Conservation (phyloP, 2,888 invertebrate species). For the Hypolimnas misippus region DNA sequence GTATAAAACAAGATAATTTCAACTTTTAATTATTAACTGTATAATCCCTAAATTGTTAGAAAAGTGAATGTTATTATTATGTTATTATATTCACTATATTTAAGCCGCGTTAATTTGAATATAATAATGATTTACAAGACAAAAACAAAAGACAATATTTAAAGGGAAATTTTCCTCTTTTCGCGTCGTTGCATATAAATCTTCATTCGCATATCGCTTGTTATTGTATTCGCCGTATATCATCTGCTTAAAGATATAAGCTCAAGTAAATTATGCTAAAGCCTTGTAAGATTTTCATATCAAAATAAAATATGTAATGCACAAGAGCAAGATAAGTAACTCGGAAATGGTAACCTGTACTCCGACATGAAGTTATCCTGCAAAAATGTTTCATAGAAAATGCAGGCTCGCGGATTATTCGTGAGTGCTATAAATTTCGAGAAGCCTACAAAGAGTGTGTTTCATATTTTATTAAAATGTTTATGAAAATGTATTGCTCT, state of each 20-base stretch:
- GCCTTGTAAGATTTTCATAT: slow-evolving; percentile 2
- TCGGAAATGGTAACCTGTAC: slow-evolving; percentile 15
- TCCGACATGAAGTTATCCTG: slow-evolving; percentile 17
- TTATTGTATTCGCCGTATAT: not conserved
- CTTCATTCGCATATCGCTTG: not conserved
- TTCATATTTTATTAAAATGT: slow-evolving; percentile 12
- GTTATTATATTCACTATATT: too few relatives aligned
- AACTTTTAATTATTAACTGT: too few relatives aligned
- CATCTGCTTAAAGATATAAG: not conserved
- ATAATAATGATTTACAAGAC: too few relatives aligned
- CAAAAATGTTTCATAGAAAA: slow-evolving; percentile 27
- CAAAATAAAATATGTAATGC: slow-evolving; percentile 5
- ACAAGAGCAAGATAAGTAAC: slow-evolving; percentile 9
- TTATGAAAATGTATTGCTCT: not conserved
- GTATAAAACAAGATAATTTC: too few relatives aligned
- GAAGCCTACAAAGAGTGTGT: slow-evolving; percentile 16
- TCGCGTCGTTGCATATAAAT: not conserved
- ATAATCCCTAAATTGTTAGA: too few relatives aligned
- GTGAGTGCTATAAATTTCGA: slow-evolving; percentile 28
- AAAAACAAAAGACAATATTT: too few relatives aligned
- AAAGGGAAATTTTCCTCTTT: too few relatives aligned
- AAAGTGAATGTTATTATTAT: too few relatives aligned
- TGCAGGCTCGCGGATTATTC: slow-evolving; percentile 32
- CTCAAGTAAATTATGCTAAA: not conserved
- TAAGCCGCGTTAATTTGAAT: too few relatives aligned